Base-by-base conservation (phyloP, 2,888 invertebrate species). In the Drosophila aldrichi region DNA sequence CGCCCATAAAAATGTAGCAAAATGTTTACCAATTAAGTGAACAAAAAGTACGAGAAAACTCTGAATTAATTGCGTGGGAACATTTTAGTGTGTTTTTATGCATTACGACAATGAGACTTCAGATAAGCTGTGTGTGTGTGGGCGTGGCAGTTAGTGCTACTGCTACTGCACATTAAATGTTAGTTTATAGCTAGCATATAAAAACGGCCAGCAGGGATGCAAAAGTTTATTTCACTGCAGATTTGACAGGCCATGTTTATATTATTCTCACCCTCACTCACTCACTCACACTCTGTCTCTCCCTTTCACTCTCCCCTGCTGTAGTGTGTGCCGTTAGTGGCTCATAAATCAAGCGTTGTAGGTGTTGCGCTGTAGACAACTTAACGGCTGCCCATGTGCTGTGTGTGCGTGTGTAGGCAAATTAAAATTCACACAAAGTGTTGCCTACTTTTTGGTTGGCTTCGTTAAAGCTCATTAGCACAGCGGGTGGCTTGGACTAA, bases 21-120 rank as follows among this genome's bases (percentile, higher is more conserved):
- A 90, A 87, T 87, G 86, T 88, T 87, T 89, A 88, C 86, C 86
- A 90, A 89, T 90, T 87, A 87, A 89, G 88, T 76, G 77, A 87
- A 84, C 90, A 88, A 82, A 82, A 88, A 74, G 70, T 82, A 75
- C 62, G 65, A 67, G 67, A 70, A 88, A 88, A 72, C 82, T 82
- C 57, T 74, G 85, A 84, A 90, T 90, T 87, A 87, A 87, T 87
- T 87, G 86, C 82, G 85, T 88, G 90, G 86, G 90, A 87, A 84
- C 68, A 79, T 81, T 87, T 87, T 73, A 87, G 72, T 89, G 88
- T 90, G 88, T 85, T 85, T 85, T 85, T 85, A 85, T 85, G 88
- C 84, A 85, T 85, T 85, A 81, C 86, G 77, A 74, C 71, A 79
- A 82, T 71, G 79, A 70, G 55, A 57, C 44, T 57, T 32, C 58